A percentile compares a stretch with the other conserved stretches of the same genome.
phyloP scores from a whole-genome alignment of 2,888 invertebrate species.

The Theodoxus fluviatilis region DNA sequence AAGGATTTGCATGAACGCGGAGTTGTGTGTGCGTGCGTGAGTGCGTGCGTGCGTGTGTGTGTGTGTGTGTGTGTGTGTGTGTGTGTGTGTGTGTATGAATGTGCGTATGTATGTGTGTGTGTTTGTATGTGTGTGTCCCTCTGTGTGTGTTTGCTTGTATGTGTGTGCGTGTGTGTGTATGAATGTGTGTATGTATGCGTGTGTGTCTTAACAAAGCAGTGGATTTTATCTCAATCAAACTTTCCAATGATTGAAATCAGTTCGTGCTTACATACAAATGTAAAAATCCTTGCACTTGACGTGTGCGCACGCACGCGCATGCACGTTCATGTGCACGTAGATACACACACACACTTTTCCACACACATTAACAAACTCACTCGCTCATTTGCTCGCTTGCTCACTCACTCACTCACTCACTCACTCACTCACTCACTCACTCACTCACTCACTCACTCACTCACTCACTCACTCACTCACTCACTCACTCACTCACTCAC shows the following conservation, averaged over 20 bases:
- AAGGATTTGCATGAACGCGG: too few species aligned
- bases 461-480: conserved; percentile 6
- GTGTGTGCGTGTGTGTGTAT: background rate
- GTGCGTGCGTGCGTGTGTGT: conserved; percentile 26
- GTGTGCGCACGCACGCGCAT: background rate
- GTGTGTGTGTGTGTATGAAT: too few species aligned
- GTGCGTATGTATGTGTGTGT: background rate
- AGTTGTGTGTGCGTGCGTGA: background rate
- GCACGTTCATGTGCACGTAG: background rate
- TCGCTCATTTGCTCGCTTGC: background rate
- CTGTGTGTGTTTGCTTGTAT: conserved; percentile 9
- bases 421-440: background rate
- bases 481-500: too few species aligned
- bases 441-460: conserved; percentile 13
- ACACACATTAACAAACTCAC: background rate
- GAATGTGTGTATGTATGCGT: background rate
- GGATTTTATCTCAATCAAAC: too few species aligned
- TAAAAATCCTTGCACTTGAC: background rate
- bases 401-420: background rate
- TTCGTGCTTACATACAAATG: too few species aligned
- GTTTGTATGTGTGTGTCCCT: background rate
- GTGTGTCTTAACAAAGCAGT: background rate
- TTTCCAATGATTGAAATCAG: too few species aligned
- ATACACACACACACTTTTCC: background rate
- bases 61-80: conserved; percentile 10